These are phyloP conservation scores for Carettochelys insculpta DNA, from an alignment of 2,113 vertebrate species.

Conservation along the genomic window DNA sequence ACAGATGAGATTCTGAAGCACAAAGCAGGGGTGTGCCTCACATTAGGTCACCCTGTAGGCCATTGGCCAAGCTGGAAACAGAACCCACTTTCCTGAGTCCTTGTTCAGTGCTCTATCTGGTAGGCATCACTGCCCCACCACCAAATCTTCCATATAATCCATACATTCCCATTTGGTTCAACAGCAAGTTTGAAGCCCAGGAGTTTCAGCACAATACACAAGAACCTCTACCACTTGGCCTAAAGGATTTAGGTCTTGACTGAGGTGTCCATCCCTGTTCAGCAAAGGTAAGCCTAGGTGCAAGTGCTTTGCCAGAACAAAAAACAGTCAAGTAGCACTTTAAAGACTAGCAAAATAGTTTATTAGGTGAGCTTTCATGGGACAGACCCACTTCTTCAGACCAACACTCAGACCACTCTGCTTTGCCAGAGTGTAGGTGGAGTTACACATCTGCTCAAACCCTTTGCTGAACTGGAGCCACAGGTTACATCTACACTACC, in stretches of 20 bases:
- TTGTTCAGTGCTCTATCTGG: too few relatives aligned
- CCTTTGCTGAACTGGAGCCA: background rate
- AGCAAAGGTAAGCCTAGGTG: background rate
- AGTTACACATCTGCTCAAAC: background rate
- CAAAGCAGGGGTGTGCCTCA: background rate
- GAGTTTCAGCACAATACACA: background rate
- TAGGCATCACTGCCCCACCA: too few relatives aligned
- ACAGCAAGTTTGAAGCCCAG: background rate
- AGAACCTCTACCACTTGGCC: background rate
- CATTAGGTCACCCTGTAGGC: background rate
- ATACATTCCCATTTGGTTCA: background rate
- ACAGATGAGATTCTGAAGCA: background rate
- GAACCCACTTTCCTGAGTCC: too few relatives aligned
- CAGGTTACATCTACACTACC: too few relatives aligned
- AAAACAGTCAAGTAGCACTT: too few relatives aligned
- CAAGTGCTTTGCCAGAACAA: background rate
- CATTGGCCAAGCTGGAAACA: too few relatives aligned
- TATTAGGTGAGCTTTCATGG: too few relatives aligned
- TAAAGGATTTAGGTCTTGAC: background rate
- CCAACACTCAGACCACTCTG: too few relatives aligned
- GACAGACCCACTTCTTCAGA: too few relatives aligned
- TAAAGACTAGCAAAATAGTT: too few relatives aligned
- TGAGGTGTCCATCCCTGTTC: background rate
- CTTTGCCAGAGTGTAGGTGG: background rate
- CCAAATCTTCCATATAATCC: too few relatives aligned